Base-by-base conservation (phyloP, 2,113 vertebrate genomes). In the Callaeas wilsoni region DNA sequence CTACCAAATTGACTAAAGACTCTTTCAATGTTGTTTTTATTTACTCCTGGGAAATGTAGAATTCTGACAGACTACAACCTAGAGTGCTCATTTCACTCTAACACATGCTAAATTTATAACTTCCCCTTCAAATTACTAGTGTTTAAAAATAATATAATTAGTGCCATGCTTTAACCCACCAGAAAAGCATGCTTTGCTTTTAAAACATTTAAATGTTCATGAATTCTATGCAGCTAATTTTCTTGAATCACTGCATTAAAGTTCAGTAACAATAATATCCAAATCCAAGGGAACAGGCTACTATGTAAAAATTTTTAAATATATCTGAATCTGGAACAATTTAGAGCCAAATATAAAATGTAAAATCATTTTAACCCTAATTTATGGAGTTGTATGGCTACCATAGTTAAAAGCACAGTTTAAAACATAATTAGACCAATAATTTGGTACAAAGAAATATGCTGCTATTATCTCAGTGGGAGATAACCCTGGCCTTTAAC, bases 401-500 rank as follows among this genome's bases (percentile, higher is more conserved):
- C 27, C 6, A 4, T 67, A 53, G 37, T 84, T 88, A 91, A 89
- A 57, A 63, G n/a, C 60, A 85, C 13, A 86, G 74, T 94, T 97
- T 84, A 97, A 91, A 94, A 92, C 12, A 13, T 96, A 97, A 98
- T 97, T 96, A 97, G 93, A 96, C 87, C 64, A 79, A 87, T 96
- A 93, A 70, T 94, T 97, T 94, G 70, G 46, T 76, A 68, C 20
- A 46, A 90, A 91, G 74, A 96, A 96, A 80, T 63, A 96, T 70
- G 55, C 13, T 69, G 89, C 83, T 93, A 74, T 95, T 97, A 96
- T 96, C 94, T 84, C 94, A 83, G 69, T 87, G 65, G 96, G 92
- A 81, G 78, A 96, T 90, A 97, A 97, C 92, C 86, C 69, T 97
- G 94, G 75, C 90, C 96, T 98, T 98, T 97, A 93, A 97, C 91